These are phyloP conservation scores for Phaethon lepturus DNA, from an alignment of 2,113 vertebrate species.

Conservation along the genomic window DNA sequence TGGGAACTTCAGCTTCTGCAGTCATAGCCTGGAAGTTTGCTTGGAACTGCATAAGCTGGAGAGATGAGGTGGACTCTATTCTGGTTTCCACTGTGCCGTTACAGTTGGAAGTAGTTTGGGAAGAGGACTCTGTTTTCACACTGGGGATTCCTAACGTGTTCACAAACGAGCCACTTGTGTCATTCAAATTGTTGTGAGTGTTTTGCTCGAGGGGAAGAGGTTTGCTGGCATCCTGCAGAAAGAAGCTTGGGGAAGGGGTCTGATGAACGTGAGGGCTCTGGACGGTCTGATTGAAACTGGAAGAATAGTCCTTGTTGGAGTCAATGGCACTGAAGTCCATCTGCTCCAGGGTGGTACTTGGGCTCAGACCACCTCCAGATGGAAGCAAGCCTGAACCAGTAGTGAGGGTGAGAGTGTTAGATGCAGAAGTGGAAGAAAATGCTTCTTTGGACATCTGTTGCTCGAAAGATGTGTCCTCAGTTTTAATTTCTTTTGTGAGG, in stretches of 20 bases:
- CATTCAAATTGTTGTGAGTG: conserved; percentile 78
- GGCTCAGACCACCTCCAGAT: conserved; percentile 95
- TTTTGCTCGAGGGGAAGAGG: conserved; percentile 79
- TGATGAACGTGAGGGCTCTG: conserved; percentile 93
- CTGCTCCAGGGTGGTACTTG: conserved; percentile 97
- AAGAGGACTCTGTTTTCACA: conserved; percentile 91
- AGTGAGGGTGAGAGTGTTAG: conserved; percentile 85
- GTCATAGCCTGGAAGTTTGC: conserved; percentile 89
- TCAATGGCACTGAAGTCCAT: conserved; percentile 99
- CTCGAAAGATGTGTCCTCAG: conserved; percentile 97
- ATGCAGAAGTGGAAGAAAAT: conserved; percentile 82
- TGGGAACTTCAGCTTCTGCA: conserved; percentile 84
- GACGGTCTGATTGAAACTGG: conserved; percentile 89
- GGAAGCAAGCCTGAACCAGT: conserved; percentile 89
- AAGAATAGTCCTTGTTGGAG: conserved; percentile 93
- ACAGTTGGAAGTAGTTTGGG: conserved; percentile 87
- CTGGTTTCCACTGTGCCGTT: conserved; percentile 86
- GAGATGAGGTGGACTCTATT: conserved; percentile 84
- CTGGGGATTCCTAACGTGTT: conserved; percentile 72
- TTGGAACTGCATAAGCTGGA: conserved; percentile 97
- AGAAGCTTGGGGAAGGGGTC: conserved; percentile 95
- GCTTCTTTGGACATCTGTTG: conserved; percentile 96
- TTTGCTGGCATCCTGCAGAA: conserved; percentile 92
- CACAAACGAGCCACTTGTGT: conserved; percentile 78
- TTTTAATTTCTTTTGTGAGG: conserved; percentile 95